phyloP scores from a whole-genome alignment of 2,888 invertebrate species.

The Euphydryas editha region DNA sequence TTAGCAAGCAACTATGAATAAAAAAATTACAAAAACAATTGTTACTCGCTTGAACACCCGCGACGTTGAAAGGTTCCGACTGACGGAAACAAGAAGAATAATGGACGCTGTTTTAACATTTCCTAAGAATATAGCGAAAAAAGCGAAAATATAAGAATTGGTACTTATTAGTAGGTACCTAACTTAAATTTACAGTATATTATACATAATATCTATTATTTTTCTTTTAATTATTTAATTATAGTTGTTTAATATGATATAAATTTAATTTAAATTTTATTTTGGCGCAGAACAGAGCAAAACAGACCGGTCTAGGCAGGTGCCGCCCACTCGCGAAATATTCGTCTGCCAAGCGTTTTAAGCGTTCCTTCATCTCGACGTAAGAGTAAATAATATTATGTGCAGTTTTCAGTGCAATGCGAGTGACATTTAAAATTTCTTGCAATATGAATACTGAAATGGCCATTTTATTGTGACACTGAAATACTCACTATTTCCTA shows the following conservation, averaged over 20 bases:
- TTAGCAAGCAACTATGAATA: neutral
- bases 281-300: neutral
- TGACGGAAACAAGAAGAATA: conserved; percentile 36
- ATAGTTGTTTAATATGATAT: no score
- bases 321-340: neutral
- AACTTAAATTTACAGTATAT: neutral
- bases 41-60: conserved; percentile 15
- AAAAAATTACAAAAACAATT: neutral
- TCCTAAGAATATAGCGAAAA: neutral
- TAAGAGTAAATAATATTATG: neutral
- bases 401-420: no score
- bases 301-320: conserved; percentile 2
- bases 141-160: neutral
- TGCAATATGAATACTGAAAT: no score
- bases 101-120: conserved; percentile 20
- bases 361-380: neutral
- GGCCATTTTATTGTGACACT: no score
- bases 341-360: neutral
- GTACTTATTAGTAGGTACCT: neutral
- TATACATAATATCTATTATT: no score
- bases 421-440: no score
- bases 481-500: no score
- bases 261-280: no score
- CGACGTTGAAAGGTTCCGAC: conserved; percentile 20
- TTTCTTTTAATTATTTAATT: no score